These are phyloP conservation scores for Lissonota sp. DNA, from an alignment of 2,888 invertebrate genomes.

Conservation along the genomic window DNA sequence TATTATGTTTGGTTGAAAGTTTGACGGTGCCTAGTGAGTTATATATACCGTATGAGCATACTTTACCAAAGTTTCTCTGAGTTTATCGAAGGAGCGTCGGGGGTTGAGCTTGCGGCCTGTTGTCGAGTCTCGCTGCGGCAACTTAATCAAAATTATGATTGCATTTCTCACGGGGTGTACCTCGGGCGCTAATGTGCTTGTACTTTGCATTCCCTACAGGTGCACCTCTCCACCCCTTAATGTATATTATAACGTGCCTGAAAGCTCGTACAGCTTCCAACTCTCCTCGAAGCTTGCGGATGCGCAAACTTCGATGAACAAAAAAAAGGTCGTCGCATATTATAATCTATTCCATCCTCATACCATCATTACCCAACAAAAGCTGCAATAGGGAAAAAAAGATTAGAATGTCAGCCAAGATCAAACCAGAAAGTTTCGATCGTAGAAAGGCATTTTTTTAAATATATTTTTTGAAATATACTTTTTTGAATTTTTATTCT, in stretches of 20 bases:
- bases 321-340: neutral
- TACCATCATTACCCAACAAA: too few species aligned
- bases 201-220: constrained; percentile 36
- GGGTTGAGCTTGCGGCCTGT: constrained; percentile 46
- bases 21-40: constrained; percentile 48
- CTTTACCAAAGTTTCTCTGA: constrained; percentile 53
- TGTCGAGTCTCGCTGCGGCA: constrained; percentile 57
- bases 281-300: constrained; percentile 4
- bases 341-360: neutral
- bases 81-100: constrained; percentile 45
- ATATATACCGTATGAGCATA: constrained; percentile 34
- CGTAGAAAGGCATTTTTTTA: too few species aligned
- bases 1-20: constrained; percentile 58
- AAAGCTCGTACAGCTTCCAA: constrained; percentile 8
- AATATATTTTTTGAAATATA: too few species aligned
- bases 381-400: too few species aligned
- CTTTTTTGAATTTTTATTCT: too few species aligned
- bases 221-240: too few species aligned
- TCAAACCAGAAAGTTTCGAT: too few species aligned
- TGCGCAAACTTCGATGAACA: neutral
- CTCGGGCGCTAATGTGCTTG: constrained; percentile 59
- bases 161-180: constrained; percentile 62
- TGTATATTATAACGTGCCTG: constrained; percentile 27
- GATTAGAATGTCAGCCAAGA: too few species aligned
- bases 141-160: constrained; percentile 66